phyloP scores from a whole-genome alignment of 2,113 vertebrate species.

The Callipepla squamata region DNA sequence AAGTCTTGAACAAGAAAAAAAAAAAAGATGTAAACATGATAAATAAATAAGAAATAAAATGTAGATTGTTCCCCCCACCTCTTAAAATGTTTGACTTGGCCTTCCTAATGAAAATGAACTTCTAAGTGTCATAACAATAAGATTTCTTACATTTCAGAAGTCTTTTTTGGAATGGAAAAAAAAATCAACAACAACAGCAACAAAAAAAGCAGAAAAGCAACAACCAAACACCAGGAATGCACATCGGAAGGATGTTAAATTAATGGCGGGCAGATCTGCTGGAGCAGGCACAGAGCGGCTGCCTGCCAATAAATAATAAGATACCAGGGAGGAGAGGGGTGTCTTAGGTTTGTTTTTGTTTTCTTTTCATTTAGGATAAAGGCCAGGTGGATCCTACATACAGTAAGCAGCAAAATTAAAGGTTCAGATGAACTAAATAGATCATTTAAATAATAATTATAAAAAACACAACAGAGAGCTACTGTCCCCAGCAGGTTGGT shows the following conservation, averaged over 20 bases:
- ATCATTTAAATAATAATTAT: slow-evolving; percentile 68
- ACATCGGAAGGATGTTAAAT: slow-evolving; percentile 60
- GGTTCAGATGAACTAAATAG: slow-evolving; percentile 69
- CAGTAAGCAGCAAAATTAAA: slow-evolving; percentile 74
- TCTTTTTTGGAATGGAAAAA: slow-evolving; percentile 3
- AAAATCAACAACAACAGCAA: background rate
- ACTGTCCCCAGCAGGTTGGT: slow-evolving; percentile 56
- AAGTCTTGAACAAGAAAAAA: slow-evolving; percentile 74
- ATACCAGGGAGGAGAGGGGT: slow-evolving; percentile 62
- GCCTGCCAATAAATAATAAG: slow-evolving; percentile 81
- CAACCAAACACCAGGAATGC: slow-evolving; percentile 57
- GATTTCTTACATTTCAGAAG: slow-evolving; percentile 45
- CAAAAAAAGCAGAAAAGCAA: background rate
- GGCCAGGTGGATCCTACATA: slow-evolving; percentile 71
- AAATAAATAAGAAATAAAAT: slow-evolving; percentile 86
- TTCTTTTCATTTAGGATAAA: slow-evolving; percentile 71
- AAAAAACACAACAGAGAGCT: slow-evolving; percentile 53
- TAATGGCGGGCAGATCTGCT: slow-evolving; percentile 59
- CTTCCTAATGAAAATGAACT: slow-evolving; percentile 60
- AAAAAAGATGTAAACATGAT: slow-evolving; percentile 83
- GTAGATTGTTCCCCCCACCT: slow-evolving; percentile 70
- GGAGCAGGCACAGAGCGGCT: slow-evolving; percentile 40
- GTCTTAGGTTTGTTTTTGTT: slow-evolving; percentile 45
- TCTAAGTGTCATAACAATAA: slow-evolving; percentile 14
- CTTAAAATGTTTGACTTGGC: slow-evolving; percentile 67